Evolutionary conservation across 2,888 invertebrate genomes (phyloP).

Genomic region (Drosophila hamatofila): DNA sequence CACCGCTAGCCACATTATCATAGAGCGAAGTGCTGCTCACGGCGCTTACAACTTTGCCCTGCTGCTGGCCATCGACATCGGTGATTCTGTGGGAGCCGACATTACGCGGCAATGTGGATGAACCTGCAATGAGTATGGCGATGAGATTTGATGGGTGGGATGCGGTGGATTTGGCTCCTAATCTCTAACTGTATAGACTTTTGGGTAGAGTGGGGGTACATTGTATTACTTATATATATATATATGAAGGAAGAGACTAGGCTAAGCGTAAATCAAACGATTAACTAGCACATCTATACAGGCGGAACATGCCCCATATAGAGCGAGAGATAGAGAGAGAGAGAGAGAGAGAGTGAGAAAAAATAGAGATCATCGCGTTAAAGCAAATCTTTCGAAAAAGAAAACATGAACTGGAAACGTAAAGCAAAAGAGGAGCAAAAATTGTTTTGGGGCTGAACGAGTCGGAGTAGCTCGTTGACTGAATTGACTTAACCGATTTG

Average conservation of each 20-base stretch:
- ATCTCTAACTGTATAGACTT: slow-evolving; percentile 39
- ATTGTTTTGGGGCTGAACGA: slow-evolving; percentile 1
- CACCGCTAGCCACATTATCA: slow-evolving; percentile 89
- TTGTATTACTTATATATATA: slow-evolving; percentile 18
- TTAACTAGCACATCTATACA: slow-evolving; percentile 3
- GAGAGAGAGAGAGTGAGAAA: slow-evolving; percentile 8
- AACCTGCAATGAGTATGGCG: slow-evolving; percentile 87
- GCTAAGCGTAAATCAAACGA: slow-evolving; percentile 41
- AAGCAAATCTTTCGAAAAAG: slow-evolving; percentile 11
- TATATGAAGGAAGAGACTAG: slow-evolving; percentile 23
- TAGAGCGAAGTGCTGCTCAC: slow-evolving; percentile 95
- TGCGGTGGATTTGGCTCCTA: slow-evolving; percentile 63
- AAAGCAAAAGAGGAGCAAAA: slow-evolving; percentile 24
- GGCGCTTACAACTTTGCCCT: slow-evolving; percentile 91
- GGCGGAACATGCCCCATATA: neutral
- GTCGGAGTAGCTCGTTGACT: slow-evolving; percentile 20
- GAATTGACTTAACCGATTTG: slow-evolving; percentile 38
- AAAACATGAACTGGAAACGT: slow-evolving; percentile 14
- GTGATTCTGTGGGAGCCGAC: slow-evolving; percentile 82
- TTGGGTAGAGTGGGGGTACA: slow-evolving; percentile 36
- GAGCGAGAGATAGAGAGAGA: neutral
- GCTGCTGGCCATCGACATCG: slow-evolving; percentile 84
- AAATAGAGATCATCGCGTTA: slow-evolving; percentile 17
- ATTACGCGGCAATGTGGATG: slow-evolving; percentile 92
- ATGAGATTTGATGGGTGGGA: slow-evolving; percentile 78